Evolutionary conservation across 2,113 vertebrate genomes (phyloP), one percentile per base, ranked within the genome.

Genomic region (Python bivittatus): DNA sequence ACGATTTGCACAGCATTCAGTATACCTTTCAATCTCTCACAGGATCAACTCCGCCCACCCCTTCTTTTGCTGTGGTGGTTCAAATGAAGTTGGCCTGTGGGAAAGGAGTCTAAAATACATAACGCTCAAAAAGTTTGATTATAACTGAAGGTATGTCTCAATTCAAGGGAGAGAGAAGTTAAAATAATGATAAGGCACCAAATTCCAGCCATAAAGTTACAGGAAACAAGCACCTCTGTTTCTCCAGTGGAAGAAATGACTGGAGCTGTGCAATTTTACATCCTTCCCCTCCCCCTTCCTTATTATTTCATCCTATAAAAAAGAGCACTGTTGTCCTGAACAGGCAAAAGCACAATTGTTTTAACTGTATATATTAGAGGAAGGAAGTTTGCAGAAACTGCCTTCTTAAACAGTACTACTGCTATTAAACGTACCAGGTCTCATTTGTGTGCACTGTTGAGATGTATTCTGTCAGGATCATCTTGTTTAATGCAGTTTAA

Each of bases 311-410:
- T 85, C 42, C 72, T 92, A 25, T 22, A 9, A 20, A 88, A 68
- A 95, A 94, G 89, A 97, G 93, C 94, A 94, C 95, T 95, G 87
- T 96, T 96, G 94, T 88, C 97, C 96, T 97, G 94, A 96, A 95
- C 97, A 95, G 86, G 93, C 88, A 96, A 98, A 97, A 98, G 98
- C 97, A 98, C 98, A 98, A 98, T 95, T 95, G 90, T 97, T 97
- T 93, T 94, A 96, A 95, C 96, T 97, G 95, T 97, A 96, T 29
- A 96, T 97, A 97, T 60, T 93, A 88, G 92, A 96, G 89, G 61
- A 94, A 91, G 79, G 89, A 57, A 11, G 86, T 97, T 97, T 97
- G 96, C 96, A 96, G 88, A 96, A 85, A 60, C 44, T 95, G 94
- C 57, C 86, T 92, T 97, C 96, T 93, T 97, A 96, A 95, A 94